Base-by-base conservation (phyloP, 2,888 invertebrate genomes). In the Melinaea marsaeus region DNA sequence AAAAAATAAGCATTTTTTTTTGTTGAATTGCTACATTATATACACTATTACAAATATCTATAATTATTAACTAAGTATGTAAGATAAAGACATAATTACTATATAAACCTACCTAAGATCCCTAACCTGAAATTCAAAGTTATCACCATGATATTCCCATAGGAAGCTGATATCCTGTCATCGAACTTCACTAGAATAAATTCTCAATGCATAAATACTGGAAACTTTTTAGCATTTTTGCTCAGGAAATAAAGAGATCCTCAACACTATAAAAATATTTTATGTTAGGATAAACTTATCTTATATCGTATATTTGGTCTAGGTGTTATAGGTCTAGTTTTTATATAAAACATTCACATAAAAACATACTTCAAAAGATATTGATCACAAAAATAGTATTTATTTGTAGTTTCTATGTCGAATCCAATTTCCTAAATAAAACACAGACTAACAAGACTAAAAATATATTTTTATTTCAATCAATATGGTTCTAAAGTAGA, bases 151-250 rank as follows among this genome's bases (percentile, higher is more conserved):
- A 96, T 93, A 75, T 95, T 94, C n/a, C 96, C 98, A 79, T 97
- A 98, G 66, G 97, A 95, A 13, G 99, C 95, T 71, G 99, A 85
- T 56, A 98, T 95, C 68, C 96, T 95, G 11, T 98, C 99, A 82
- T 99, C 99, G 85, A 97, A 80, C 98, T 98, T 96, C 98, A 98
- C 79, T 98, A 98, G 84, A 97, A 98, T 0, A 97, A 97, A 81
- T 98, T 1, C 98, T 0, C 98, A 98, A 75, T 98, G 98, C 69
- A 99, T 94, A 84, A 97, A 98, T 0, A 98, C 97, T 0, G 98
- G 96, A 81, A 94, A 94, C 75, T 92, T 94, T 71, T 92, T 92
- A 0, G 85, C 22, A 69, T 66, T 88, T 90, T 74, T 88, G 86
- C 71, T 90, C 91, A 91, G 85, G 48, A 82, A 69, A 33, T 69